Base-by-base conservation (phyloP, 2,888 invertebrate genomes). In the Caenorhabditis sulstoni region DNA sequence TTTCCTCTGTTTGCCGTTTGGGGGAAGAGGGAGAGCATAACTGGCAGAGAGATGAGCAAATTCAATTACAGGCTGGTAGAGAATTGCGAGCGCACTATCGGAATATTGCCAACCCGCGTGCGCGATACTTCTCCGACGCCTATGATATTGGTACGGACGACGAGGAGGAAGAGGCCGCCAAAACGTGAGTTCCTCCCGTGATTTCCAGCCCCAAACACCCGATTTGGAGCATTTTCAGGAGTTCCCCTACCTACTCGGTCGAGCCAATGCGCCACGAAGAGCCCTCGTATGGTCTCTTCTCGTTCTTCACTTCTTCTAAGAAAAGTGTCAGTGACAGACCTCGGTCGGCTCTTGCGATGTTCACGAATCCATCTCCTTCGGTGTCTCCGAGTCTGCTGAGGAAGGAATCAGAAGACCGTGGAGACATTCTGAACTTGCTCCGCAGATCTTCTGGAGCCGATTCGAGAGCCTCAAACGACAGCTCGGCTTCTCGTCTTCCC, bases 61-160 rank as follows among this genome's bases (percentile, higher is more conserved):
- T 78, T 73, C 20, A 45, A 73, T 68, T 78, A 75, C 76, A 76
- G 58, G 84, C 85, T 62, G 85, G 82, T 20, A 67, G 80, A 44
- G 84, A 86, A 58, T 79, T 86, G 53, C 82, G 81, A 9, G 50
- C 65, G 22, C 75, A 80, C 77, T 83, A 83, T 62, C 79, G 81
- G 16, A 75, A 79, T 44, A 76, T 74, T 52, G 23, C 65, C 11
- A 89, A 89, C 73, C 89, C 89, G 14, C 75, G 89, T 41, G 87
- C 88, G 11, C 76, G 88, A 29, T 89, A 89, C 59, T 89, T 89
- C 83, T 81, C 82, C 23, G 85, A 88, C 62, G 66, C 81, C 39
- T 86, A 83, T 71, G 79, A 79, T 55, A 61, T 64, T 64, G 59
- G 70, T 14, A 64, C 50, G 12, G 77, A 66, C 44, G 67, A 65